A percentile compares a stretch with the other conserved stretches of the same genome.
These are phyloP conservation scores for Cacoxenus indagator DNA, from an alignment of 2,888 invertebrate species.

Conservation along the genomic window DNA sequence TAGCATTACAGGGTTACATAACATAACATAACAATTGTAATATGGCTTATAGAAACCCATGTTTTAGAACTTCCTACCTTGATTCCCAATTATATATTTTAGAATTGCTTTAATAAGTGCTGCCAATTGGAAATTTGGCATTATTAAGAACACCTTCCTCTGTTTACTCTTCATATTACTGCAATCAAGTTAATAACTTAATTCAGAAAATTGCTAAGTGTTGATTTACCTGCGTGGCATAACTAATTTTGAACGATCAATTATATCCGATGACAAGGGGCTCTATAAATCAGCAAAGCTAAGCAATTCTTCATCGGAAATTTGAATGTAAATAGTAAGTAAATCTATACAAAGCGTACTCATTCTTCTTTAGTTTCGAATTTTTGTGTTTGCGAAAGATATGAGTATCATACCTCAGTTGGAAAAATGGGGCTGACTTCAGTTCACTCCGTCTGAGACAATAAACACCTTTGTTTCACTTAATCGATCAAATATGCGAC, in stretches of 20 bases:
- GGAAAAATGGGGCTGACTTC: neutral
- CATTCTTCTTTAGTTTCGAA: neutral
- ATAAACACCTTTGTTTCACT: slow-evolving; percentile 58
- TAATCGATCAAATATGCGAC: slow-evolving; percentile 57
- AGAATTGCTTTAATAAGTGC: too few species aligned
- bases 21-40: too few species aligned
- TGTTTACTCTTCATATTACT: neutral
- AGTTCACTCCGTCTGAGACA: slow-evolving; percentile 35
- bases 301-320: neutral
- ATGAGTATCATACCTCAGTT: neutral
- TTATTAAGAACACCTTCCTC: neutral
- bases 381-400: neutral
- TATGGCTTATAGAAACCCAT: too few species aligned
- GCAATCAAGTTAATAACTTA: neutral
- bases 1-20: too few species aligned
- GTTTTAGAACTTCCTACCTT: too few species aligned
- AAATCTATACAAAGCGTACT: neutral
- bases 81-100: too few species aligned
- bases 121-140: too few species aligned
- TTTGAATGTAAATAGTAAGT: neutral
- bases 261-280: neutral
- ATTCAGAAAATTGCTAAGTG: neutral
- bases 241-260: neutral
- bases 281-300: neutral
- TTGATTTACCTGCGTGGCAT: neutral